A percentile compares a stretch with the other conserved stretches of the same genome.
Conservation (phyloP, 2,888 invertebrate species). For the Beris morrisii region DNA sequence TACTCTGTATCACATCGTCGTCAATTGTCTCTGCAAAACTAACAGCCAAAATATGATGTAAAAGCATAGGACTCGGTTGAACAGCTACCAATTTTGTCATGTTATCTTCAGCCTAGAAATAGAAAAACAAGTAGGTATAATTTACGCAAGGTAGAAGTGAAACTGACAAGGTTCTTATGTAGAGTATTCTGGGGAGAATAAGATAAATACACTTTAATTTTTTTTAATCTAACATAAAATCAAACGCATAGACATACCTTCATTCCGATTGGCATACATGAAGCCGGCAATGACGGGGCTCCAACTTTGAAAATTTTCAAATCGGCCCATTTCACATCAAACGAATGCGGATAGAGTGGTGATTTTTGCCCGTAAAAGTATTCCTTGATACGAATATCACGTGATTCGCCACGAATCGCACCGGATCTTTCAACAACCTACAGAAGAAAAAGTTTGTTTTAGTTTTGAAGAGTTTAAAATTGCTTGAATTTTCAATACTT, state of each 20-base stretch:
- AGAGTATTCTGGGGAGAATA: too few relatives aligned
- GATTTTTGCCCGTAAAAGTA: conserved; percentile 92
- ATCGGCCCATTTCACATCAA: conserved; percentile 89
- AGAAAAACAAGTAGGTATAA: neutral
- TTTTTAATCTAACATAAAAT: too few relatives aligned
- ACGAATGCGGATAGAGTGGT: conserved; percentile 88
- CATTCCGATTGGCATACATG: conserved; percentile 97
- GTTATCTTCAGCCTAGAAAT: conserved; percentile 71
- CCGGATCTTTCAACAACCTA: conserved; percentile 85
- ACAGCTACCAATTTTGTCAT: conserved; percentile 85
- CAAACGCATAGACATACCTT: conserved; percentile 57
- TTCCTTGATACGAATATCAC: conserved; percentile 83
- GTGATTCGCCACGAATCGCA: conserved; percentile 68
- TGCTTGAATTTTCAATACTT: conserved; percentile 49
- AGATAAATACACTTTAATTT: too few relatives aligned
- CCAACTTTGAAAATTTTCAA: conserved; percentile 93
- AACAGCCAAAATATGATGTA: conserved; percentile 87
- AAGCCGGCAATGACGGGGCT: conserved; percentile 89
- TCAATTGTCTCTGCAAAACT: conserved; percentile 81
- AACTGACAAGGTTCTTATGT: too few relatives aligned
- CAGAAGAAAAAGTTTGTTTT: conserved; percentile 35
- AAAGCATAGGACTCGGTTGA: conserved; percentile 71
- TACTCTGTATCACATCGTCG: conserved; percentile 84
- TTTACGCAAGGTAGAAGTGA: neutral
- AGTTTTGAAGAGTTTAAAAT: conserved; percentile 20